Percentiles rank a stretch among this genome's conserved stretches.
Conservation (phyloP, 2,888 invertebrate species). For the Abscondita cerata region DNA sequence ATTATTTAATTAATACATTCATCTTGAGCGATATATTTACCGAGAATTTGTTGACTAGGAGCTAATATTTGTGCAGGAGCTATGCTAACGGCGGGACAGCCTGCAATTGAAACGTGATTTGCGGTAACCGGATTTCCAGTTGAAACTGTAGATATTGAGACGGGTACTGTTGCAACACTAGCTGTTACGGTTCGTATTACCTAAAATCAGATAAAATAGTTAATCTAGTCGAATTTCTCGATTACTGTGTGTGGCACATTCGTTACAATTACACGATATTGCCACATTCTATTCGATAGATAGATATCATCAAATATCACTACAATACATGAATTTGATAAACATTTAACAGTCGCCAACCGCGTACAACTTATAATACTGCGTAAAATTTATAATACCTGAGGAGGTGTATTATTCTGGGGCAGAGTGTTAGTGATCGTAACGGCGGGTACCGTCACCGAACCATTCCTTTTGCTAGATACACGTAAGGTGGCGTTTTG, state of each 20-base stretch:
- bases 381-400: too few species aligned
- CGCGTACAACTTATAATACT: too few species aligned
- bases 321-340: too few species aligned
- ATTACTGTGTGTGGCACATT: too few species aligned
- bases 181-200: slow-evolving; percentile 65
- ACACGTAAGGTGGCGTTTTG: slow-evolving; percentile 77
- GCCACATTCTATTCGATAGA: too few species aligned
- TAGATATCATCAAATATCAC: too few species aligned
- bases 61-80: slow-evolving; percentile 62
- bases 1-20: background rate
- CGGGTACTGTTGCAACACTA: slow-evolving; percentile 67
- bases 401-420: slow-evolving; percentile 58
- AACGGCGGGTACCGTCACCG: slow-evolving; percentile 67
- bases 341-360: too few species aligned
- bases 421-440: slow-evolving; percentile 65
- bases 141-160: slow-evolving; percentile 67
- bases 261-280: too few species aligned
- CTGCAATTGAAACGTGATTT: slow-evolving; percentile 65
- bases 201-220: too few species aligned
- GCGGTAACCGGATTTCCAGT: slow-evolving; percentile 58
- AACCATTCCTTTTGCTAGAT: slow-evolving; percentile 63
- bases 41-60: slow-evolving; percentile 58
- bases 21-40: slow-evolving; percentile 40
- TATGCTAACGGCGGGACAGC: slow-evolving; percentile 66
- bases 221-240: too few species aligned